These are phyloP conservation scores for Tachysurus fulvidraco DNA, from an alignment of 2,113 vertebrate species.

Conservation along the genomic window DNA sequence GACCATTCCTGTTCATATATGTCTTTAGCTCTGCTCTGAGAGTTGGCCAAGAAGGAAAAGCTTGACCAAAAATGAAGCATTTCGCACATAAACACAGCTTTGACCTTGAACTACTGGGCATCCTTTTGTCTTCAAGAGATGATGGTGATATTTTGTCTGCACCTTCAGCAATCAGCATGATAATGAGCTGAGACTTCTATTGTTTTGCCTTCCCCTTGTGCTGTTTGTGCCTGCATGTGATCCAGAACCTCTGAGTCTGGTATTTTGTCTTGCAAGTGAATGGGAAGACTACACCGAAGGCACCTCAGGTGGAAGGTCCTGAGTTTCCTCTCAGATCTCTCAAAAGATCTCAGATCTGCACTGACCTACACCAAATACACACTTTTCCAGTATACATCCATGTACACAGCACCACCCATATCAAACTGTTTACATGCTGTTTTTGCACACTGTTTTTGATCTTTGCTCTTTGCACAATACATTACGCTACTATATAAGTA, in stretches of 20 bases:
- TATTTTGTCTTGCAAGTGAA: not conserved
- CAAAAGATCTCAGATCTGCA: not conserved
- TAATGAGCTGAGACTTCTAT: not conserved
- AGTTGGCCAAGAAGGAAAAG: not conserved
- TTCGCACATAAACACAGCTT: not conserved
- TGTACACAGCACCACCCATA: too few species aligned
- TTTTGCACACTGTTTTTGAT: too few species aligned
- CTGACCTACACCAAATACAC: too few species aligned
- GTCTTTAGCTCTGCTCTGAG: not conserved
- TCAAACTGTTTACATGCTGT: too few species aligned
- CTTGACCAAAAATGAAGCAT: not conserved
- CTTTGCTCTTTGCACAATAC: too few species aligned
- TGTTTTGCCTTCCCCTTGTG: not conserved
- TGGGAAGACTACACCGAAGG: not conserved
- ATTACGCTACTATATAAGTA: too few species aligned
- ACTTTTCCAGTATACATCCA: too few species aligned
- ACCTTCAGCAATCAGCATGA: not conserved
- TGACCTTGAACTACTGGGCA: not conserved
- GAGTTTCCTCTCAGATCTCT: not conserved
- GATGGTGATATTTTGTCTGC: too few species aligned
- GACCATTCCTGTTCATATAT: not conserved
- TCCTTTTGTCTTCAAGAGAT: too few species aligned
- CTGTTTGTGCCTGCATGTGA: not conserved
- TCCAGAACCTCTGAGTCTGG: not conserved
- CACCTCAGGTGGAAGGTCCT: constrained; percentile 4